These are phyloP conservation scores for Phaedon cochleariae DNA, from an alignment of 2,888 invertebrate genomes.

Conservation along the genomic window DNA sequence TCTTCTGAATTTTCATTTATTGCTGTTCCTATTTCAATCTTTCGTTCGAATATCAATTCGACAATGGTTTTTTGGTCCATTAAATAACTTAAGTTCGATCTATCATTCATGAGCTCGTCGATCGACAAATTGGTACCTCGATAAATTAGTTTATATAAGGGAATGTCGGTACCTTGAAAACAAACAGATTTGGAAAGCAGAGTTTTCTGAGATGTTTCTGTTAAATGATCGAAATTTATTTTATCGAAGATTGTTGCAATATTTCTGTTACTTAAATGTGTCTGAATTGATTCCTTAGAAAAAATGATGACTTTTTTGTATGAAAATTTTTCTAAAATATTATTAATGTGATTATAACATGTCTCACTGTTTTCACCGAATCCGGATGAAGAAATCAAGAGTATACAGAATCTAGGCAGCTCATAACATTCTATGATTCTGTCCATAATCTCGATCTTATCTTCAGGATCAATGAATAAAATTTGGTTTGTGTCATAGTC, in stretches of 20 bases:
- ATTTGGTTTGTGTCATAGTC: neutral
- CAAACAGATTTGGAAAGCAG: neutral
- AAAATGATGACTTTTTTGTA: neutral
- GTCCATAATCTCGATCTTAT: neutral
- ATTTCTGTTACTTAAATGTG: neutral
- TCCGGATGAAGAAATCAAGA: neutral
- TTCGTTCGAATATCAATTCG: neutral
- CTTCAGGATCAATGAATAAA: neutral
- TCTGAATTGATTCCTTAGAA: neutral
- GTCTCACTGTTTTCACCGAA: neutral
- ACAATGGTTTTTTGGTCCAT: conserved; percentile 1
- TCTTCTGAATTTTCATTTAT: neutral
- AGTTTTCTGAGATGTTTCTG: neutral
- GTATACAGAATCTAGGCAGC: neutral
- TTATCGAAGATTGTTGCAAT: neutral
- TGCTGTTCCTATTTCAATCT: neutral
- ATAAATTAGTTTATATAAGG: too few relatives aligned
- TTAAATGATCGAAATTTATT: neutral
- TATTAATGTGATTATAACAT: neutral
- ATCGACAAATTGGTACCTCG: neutral
- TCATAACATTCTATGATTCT: neutral
- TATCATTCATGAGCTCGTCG: neutral
- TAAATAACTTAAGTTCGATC: neutral
- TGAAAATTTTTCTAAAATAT: neutral
- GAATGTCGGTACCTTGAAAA: neutral